A percentile compares a stretch with the other conserved stretches of the same genome.
These are phyloP conservation scores for Sepioteuthis lessoniana DNA, from an alignment of 2,888 invertebrate species.

Conservation along the genomic window DNA sequence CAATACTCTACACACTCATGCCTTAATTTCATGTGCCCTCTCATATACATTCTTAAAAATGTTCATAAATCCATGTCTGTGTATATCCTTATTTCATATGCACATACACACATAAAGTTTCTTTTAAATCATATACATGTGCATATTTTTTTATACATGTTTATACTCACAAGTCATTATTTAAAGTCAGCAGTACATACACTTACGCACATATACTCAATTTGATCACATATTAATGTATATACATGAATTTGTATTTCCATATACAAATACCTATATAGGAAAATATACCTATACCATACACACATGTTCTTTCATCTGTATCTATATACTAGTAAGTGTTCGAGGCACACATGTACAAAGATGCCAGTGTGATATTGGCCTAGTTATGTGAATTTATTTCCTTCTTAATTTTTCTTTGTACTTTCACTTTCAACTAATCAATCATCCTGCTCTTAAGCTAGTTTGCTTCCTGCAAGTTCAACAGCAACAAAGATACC, in stretches of 20 bases:
- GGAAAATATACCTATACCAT: not conserved
- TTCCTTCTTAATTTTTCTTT: not conserved
- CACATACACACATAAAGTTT: not conserved
- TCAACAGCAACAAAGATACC: not conserved
- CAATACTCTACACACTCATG: not conserved
- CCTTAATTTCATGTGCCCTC: not conserved
- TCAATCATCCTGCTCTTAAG: not conserved
- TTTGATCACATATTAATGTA: too few relatives aligned
- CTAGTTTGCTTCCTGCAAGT: not conserved
- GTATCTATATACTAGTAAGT: not conserved
- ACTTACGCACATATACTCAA: too few relatives aligned
- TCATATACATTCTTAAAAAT: not conserved
- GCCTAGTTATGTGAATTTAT: not conserved
- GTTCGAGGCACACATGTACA: not conserved
- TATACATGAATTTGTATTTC: too few relatives aligned
- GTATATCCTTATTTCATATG: not conserved
- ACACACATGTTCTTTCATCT: not conserved
- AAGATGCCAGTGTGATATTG: not conserved
- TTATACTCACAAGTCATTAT: too few relatives aligned
- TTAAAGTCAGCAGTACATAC: too few relatives aligned
- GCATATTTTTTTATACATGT: too few relatives aligned
- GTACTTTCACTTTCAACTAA: conserved; percentile 8
- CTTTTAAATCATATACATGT: not conserved
- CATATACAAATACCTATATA: too few relatives aligned
- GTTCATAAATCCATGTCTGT: too few relatives aligned